phyloP scores from a whole-genome alignment of 2,797 vertebrate genomes.

The Aulostomus chinensis region DNA sequence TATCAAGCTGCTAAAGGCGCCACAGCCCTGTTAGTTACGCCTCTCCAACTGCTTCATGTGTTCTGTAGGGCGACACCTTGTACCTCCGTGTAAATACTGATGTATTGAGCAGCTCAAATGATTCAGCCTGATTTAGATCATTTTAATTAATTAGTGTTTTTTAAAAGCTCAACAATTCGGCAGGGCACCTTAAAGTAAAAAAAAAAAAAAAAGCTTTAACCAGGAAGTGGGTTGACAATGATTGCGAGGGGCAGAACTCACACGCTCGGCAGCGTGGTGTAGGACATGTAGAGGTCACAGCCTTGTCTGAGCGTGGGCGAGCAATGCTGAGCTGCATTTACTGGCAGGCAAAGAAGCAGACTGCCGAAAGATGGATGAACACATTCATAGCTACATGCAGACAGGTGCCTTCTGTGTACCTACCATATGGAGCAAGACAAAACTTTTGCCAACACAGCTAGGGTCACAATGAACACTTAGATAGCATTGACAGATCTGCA shows the following conservation, averaged over 20 bases:
- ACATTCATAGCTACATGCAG: constrained; percentile 2
- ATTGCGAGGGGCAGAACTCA: constrained; percentile 27
- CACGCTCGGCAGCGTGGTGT: constrained; percentile 33
- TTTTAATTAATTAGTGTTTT: constrained; percentile 20
- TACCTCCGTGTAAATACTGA: too few relatives aligned
- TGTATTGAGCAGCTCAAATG: too few relatives aligned
- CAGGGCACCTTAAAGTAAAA: too few relatives aligned
- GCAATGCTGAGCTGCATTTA: constrained; percentile 20
- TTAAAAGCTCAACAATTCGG: too few relatives aligned
- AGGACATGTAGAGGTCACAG: constrained; percentile 64
- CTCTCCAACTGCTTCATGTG: constrained; percentile 50
- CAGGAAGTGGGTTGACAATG: constrained; percentile 36
- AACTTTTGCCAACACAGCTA: constrained; percentile 48
- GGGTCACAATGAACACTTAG: constrained; percentile 60
- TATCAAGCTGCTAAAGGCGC: constrained; percentile 49
- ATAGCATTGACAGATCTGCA: constrained; percentile 65
- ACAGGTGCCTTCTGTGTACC: constrained; percentile 8
- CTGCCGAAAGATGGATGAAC: not conserved
- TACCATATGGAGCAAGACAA: constrained; percentile 36
- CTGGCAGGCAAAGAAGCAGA: constrained; percentile 3
- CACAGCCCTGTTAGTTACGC: constrained; percentile 53
- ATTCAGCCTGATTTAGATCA: constrained; percentile 22
- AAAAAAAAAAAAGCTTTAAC: constrained; percentile 10
- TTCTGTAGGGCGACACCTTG: constrained; percentile 20
- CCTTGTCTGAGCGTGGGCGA: constrained; percentile 26